A percentile compares a stretch with the other conserved stretches of the same genome.
Evolutionary conservation across 2,797 vertebrate genomes (phyloP).

Genomic region (Neopelma chrysocephalum): DNA sequence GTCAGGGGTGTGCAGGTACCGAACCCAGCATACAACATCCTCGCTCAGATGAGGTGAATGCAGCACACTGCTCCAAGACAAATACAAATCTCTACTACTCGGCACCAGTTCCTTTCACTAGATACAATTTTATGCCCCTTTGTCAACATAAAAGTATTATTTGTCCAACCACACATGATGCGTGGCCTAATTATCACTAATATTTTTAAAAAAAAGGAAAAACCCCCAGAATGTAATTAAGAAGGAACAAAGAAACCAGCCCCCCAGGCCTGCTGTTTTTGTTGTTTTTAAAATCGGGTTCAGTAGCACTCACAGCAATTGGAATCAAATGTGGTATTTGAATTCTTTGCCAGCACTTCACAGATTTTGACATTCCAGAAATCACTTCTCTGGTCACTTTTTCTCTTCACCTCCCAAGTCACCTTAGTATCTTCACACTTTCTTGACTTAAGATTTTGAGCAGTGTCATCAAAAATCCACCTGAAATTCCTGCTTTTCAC

Average conservation of each 20-base stretch:
- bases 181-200: conserved; percentile 43
- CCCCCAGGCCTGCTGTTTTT: not conserved
- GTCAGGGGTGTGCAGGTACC: accelerated
- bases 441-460: not conserved
- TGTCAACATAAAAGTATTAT: conserved; percentile 33
- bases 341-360: not conserved
- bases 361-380: not conserved
- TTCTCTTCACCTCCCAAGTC: not conserved
- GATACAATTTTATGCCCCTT: conserved; percentile 34
- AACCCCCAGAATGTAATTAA: not conserved
- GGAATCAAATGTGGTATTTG: not conserved
- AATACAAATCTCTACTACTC: conserved; percentile 15
- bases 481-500: not conserved
- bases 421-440: not conserved
- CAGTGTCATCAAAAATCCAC: not conserved
- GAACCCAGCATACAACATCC: accelerated
- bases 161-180: conserved; percentile 23
- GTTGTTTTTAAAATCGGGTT: not conserved
- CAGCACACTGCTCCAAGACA: not conserved
- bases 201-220: conserved; percentile 16
- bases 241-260: not conserved
- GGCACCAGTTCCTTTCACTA: conserved; percentile 46
- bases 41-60: not conserved
- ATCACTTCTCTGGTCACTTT: not conserved
- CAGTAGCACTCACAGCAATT: not conserved